Base-by-base conservation (phyloP, 2,888 invertebrate genomes). In the Rhopalosiphum nymphaeae region DNA sequence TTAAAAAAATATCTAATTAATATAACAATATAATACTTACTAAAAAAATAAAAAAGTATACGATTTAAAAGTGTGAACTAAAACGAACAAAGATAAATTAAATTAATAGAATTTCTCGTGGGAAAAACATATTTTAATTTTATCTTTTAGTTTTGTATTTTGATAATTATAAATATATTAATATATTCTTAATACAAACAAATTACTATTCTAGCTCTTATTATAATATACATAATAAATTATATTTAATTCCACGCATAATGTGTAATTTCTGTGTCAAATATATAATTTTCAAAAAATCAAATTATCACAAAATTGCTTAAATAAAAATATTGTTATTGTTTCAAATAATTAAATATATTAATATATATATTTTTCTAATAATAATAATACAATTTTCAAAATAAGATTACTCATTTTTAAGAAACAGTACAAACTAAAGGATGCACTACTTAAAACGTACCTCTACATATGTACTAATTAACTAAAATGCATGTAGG, bases 51-150 rank as follows among this genome's bases (percentile, higher is more conserved):
- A n/a, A n/a, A 67, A 36, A n/a, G 7, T 67, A 36, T 67, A 67
- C 36, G n/a, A 67, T 67, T 67, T 67, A 36, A 67, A 67, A 67
- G 16, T 67, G 36, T 36, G 36, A 67, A 53, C 53, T 53, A 53
- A 4, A 53, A 21, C 21, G 4, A n/a, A 67, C 36, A 16, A 36
- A 67, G 7, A 67, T n/a, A 67, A n/a, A 36, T 36, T 78, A 78
- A 78, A 78, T 78, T 36, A 78, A 78, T 36, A 78, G 78, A 25
- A 78, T 36, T 36, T 36, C 78, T 78, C 78, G 21, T 36, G 78
- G 78, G 78, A 78, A 36, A 78, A 36, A 78, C 36, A 78, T 78
- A 78, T 78, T 78, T 78, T 78, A 21, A 78, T 78, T 78, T 78
- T 42, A 78, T 78, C 21, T 42, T 78, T 36, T 78, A 78, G 78